Conservation (phyloP, 2,113 vertebrate species). For the Amphilophus citrinellus region DNA sequence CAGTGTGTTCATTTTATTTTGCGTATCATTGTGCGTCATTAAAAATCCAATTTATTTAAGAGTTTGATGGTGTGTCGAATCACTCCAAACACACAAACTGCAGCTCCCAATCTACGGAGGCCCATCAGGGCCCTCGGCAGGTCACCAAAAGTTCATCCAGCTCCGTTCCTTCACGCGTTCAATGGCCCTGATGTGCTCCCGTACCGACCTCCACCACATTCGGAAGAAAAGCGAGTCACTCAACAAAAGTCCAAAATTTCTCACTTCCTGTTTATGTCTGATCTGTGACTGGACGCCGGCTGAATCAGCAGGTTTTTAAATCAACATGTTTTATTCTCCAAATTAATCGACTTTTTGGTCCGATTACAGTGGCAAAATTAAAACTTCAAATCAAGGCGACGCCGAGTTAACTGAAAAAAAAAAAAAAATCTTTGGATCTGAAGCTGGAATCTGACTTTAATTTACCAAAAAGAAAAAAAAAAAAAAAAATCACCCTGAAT, state of each 20-base stretch:
- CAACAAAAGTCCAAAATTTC: background rate
- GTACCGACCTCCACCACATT: background rate
- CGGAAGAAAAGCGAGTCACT: background rate
- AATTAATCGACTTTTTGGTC: too few relatives aligned
- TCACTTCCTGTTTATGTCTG: background rate
- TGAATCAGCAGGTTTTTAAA: background rate
- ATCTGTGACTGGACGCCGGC: background rate
- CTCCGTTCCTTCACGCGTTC: background rate
- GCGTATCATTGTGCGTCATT: too few relatives aligned
- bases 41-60: too few relatives aligned
- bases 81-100: too few relatives aligned
- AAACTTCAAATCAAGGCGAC: background rate
- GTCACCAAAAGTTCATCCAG: background rate
- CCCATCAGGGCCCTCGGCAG: background rate
- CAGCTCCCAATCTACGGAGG: background rate
- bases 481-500: too few relatives aligned
- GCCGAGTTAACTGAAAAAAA: background rate
- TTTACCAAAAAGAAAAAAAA: too few relatives aligned
- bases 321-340: too few relatives aligned
- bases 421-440: background rate
- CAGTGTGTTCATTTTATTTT: conserved; percentile 8
- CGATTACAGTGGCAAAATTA: background rate
- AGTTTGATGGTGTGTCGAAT: too few relatives aligned
- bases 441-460: too few relatives aligned
- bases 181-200: background rate